Conservation (phyloP, 1,140 invertebrate species). For the Heterodera schachtii region DNA sequence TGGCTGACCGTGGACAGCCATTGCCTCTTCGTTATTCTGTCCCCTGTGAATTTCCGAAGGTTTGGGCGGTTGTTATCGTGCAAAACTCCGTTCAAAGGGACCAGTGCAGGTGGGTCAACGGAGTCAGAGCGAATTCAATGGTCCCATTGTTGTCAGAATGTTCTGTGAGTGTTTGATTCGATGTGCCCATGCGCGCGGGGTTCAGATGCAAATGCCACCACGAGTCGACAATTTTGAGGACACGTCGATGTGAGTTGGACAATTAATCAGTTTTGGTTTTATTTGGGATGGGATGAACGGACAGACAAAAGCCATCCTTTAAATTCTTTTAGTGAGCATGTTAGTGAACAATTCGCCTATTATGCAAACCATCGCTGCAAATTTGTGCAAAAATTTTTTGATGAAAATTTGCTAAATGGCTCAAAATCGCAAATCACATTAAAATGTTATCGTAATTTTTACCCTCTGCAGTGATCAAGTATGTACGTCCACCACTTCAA, state of each 20-base stretch:
- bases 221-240: conserved; percentile 8
- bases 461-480: no score
- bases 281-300: neutral
- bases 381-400: no score
- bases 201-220: conserved; percentile 4
- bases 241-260: neutral
- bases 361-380: neutral
- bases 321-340: neutral
- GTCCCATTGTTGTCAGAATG: conserved; percentile 2
- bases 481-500: no score
- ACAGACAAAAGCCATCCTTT: no score
- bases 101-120: conserved; percentile 23
- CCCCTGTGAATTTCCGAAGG: conserved; percentile 13
- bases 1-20: conserved; percentile 4
- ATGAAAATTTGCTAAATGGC: no score
- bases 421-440: no score
- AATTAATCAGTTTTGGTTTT: neutral
- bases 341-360: conserved; percentile 19
- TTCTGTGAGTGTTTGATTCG: conserved; percentile 18
- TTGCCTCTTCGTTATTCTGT: conserved; percentile 8
- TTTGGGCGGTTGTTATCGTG: conserved; percentile 31
- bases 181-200: conserved; percentile 12
- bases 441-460: no score
- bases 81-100: conserved; percentile 18
- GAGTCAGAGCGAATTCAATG: no score